These are phyloP conservation scores for Butorides virescens DNA, from an alignment of 2,113 vertebrate species.

Conservation along the genomic window DNA sequence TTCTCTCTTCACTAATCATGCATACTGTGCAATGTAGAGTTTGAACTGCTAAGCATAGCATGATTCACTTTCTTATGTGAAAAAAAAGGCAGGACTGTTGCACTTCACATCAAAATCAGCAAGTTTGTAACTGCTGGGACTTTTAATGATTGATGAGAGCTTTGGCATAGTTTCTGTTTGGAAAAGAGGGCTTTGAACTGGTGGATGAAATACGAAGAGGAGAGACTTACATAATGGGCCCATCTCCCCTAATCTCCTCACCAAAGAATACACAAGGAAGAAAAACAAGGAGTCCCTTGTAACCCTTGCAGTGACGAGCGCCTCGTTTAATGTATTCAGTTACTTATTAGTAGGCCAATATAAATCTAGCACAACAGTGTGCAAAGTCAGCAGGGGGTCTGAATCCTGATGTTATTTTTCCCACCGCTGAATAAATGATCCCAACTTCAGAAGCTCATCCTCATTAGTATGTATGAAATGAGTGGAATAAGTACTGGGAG, in stretches of 20 bases:
- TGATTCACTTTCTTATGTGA: slow-evolving; percentile 19
- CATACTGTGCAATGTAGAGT: neutral
- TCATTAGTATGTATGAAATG: slow-evolving; percentile 74
- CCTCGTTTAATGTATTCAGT: slow-evolving; percentile 69
- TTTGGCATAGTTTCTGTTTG: slow-evolving; percentile 58
- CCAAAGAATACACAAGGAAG: slow-evolving; percentile 38
- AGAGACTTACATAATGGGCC: slow-evolving; percentile 16
- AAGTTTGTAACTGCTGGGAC: slow-evolving; percentile 45
- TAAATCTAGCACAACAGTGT: slow-evolving; percentile 73
- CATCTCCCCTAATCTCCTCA: slow-evolving; percentile 42
- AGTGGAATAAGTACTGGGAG: slow-evolving; percentile 59
- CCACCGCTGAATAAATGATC: slow-evolving; percentile 68
- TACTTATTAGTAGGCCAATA: slow-evolving; percentile 72
- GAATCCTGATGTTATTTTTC: slow-evolving; percentile 64
- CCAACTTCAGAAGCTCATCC: slow-evolving; percentile 24
- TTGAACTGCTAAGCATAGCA: slow-evolving; percentile 24
- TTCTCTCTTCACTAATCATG: slow-evolving; percentile 43
- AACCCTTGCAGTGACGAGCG: slow-evolving; percentile 44
- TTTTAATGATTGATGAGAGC: slow-evolving; percentile 65
- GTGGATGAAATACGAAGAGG: slow-evolving; percentile 17
- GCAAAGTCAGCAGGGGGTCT: slow-evolving; percentile 66
- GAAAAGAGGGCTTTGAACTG: slow-evolving; percentile 59
- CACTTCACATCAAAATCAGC: slow-evolving; percentile 40
- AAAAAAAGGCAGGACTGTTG: neutral
- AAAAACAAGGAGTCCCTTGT: slow-evolving; percentile 56